These are phyloP conservation scores for Hippasteria phrygiana DNA, from an alignment of 53 echinoderm and acorn worm genomes.

Conservation along the genomic window DNA sequence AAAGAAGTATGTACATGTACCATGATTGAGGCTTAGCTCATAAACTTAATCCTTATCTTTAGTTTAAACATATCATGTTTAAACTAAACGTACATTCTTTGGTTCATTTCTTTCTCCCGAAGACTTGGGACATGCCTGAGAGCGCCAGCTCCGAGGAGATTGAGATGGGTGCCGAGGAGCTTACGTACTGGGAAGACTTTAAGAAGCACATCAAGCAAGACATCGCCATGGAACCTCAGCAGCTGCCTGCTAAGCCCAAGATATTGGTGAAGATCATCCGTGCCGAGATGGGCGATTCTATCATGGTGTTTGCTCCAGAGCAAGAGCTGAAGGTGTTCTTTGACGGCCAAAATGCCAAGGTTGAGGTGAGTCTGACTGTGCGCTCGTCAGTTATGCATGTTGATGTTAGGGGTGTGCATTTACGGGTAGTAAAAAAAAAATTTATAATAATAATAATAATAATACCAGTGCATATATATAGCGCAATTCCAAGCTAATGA, in stretches of 20 bases:
- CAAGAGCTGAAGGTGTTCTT: slow-evolving; percentile 65
- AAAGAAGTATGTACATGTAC: too few relatives aligned
- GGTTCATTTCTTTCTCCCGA: too few relatives aligned
- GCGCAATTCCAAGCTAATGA: too few relatives aligned
- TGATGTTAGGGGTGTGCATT: neutral
- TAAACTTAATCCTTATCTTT: too few relatives aligned
- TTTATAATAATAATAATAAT: too few relatives aligned
- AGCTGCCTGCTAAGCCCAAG: slow-evolving; percentile 31
- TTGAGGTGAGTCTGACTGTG: slow-evolving; percentile 67
- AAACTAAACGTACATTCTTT: too few relatives aligned
- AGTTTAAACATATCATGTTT: too few relatives aligned
- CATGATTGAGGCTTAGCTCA: too few relatives aligned
- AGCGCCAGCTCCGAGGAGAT: slow-evolving; percentile 57
- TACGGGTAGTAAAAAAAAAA: too few relatives aligned
- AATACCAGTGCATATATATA: too few relatives aligned
- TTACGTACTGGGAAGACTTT: slow-evolving; percentile 19
- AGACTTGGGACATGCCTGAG: slow-evolving; percentile 27
- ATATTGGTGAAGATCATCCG: slow-evolving; percentile 56
- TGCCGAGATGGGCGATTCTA: slow-evolving; percentile 38
- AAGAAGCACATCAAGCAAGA: slow-evolving; percentile 44
- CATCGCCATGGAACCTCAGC: slow-evolving; percentile 27
- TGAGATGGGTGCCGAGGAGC: slow-evolving; percentile 31
- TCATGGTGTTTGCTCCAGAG: slow-evolving; percentile 61
- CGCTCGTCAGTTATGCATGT: too few relatives aligned
- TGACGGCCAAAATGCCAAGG: slow-evolving; percentile 68